A percentile compares a stretch with the other conserved stretches of the same genome.
These are phyloP conservation scores for Phylloscopus trochilus DNA, from an alignment of 2,113 vertebrate genomes.

Conservation along the genomic window DNA sequence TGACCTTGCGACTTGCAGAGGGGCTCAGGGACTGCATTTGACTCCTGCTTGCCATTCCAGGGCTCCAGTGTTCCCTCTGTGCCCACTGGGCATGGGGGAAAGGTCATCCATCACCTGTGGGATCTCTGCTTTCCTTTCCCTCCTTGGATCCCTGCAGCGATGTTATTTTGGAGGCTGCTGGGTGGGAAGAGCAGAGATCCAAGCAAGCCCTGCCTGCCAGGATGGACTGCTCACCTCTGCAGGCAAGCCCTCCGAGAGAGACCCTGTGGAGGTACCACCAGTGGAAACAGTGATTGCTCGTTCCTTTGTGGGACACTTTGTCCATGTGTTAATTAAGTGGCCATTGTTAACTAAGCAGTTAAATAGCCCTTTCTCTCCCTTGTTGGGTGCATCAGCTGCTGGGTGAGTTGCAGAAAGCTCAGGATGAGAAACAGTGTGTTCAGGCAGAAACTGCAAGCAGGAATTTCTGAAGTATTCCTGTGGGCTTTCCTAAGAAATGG, in stretches of 20 bases:
- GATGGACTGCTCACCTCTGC: neutral
- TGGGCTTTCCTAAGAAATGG: neutral
- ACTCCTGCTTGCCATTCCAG: neutral
- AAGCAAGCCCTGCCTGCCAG: neutral
- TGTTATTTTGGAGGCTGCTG: rapidly evolving
- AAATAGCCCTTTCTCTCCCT: neutral
- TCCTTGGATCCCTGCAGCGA: rapidly evolving
- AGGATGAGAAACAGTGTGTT: neutral
- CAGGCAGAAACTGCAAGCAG: neutral
- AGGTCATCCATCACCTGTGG: neutral
- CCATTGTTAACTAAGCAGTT: neutral
- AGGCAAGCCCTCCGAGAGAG: neutral
- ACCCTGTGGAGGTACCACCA: neutral
- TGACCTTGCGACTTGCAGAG: rapidly evolving
- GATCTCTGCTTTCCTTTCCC: neutral
- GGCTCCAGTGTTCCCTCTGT: neutral
- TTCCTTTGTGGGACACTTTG: neutral
- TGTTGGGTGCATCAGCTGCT: neutral
- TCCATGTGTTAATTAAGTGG: neutral
- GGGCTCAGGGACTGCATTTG: neutral
- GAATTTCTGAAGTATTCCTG: slow-evolving; percentile 36
- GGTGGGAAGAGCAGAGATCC: neutral
- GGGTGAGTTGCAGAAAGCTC: neutral
- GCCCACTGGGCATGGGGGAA: rapidly evolving
- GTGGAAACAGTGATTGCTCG: neutral